Percentiles rank a stretch among this genome's conserved stretches.
These are phyloP conservation scores for Gallinago jamesoni DNA, from an alignment of 2,113 vertebrate species.

Conservation along the genomic window DNA sequence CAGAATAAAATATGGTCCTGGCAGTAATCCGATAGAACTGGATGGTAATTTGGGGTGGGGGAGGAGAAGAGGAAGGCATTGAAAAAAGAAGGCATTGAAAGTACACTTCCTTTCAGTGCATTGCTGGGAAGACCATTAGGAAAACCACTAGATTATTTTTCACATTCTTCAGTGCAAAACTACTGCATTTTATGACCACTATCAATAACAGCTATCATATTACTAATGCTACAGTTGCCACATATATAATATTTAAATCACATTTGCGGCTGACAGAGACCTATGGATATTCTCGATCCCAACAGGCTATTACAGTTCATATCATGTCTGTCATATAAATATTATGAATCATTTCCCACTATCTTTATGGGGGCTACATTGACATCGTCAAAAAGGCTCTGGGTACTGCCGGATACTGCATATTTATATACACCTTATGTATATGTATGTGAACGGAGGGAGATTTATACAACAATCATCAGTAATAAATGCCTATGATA, in stretches of 20 bases:
- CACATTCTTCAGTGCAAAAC: slow-evolving; percentile 49
- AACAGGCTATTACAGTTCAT: slow-evolving; percentile 73
- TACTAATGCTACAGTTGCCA: slow-evolving; percentile 53
- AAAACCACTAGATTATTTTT: slow-evolving; percentile 27
- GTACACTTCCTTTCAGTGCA: background rate
- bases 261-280: slow-evolving; percentile 71
- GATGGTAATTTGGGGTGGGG: background rate
- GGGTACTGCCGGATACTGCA: background rate
- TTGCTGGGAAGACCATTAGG: slow-evolving; percentile 32
- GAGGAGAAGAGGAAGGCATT: background rate
- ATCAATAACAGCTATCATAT: slow-evolving; percentile 65
- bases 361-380: slow-evolving; percentile 71
- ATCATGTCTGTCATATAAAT: slow-evolving; percentile 78
- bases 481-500: slow-evolving; percentile 58
- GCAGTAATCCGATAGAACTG: background rate
- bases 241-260: slow-evolving; percentile 75
- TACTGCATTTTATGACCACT: slow-evolving; percentile 50
- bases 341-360: slow-evolving; percentile 75
- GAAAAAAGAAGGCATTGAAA: background rate
- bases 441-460: slow-evolving; percentile 24
- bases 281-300: slow-evolving; percentile 71
- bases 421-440: slow-evolving; percentile 43
- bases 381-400: slow-evolving; percentile 37
- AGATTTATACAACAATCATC: slow-evolving; percentile 51
- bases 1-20: background rate